phyloP scores from a whole-genome alignment of 2,113 vertebrate genomes.

The Polypterus senegalus region DNA sequence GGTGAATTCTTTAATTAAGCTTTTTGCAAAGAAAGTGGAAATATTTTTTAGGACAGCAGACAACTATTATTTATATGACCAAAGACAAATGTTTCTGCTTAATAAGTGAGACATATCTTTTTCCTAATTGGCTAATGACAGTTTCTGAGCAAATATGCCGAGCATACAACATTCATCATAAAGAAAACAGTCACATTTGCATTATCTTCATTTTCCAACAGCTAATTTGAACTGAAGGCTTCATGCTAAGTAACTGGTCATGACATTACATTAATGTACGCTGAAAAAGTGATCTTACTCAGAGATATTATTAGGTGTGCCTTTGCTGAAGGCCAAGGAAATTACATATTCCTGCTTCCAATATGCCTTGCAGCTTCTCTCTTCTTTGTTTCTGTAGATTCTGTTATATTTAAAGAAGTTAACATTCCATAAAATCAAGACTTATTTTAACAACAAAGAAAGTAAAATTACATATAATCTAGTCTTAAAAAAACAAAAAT shows the following conservation, averaged over 20 bases:
- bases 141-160: slow-evolving; percentile 18
- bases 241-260: neutral
- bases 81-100: no score
- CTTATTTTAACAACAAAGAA: no score
- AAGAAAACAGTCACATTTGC: neutral
- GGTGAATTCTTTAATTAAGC: no score
- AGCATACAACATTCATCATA: neutral
- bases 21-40: no score
- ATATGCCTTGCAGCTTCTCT: no score
- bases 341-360: neutral
- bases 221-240: neutral
- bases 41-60: no score
- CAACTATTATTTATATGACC: no score
- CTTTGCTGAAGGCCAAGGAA: neutral
- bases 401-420: no score
- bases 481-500: no score
- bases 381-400: no score
- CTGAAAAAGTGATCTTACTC: neutral
- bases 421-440: no score
- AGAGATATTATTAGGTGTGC: neutral
- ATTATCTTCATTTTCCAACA: neutral
- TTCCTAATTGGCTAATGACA: slow-evolving; percentile 52
- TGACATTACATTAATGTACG: neutral
- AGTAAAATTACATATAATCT: no score
- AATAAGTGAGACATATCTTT: slow-evolving; percentile 26